Conservation (phyloP, 1,140 invertebrate species). For the Pararge aegeria region DNA sequence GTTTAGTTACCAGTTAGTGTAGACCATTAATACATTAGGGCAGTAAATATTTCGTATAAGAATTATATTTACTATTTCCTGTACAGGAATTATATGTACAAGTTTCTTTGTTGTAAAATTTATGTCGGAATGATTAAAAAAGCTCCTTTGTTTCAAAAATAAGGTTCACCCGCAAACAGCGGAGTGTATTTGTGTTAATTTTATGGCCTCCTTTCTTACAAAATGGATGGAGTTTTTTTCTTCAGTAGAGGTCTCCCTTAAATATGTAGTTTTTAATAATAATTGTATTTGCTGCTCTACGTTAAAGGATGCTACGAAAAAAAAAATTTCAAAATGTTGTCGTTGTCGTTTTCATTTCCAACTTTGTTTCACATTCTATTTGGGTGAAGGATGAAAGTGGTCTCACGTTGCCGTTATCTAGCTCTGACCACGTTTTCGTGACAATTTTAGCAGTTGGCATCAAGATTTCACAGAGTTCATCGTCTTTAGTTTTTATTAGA, state of each 20-base stretch:
- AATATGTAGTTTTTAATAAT: conserved; percentile 4
- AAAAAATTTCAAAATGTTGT: too few species aligned
- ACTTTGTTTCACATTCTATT: neutral
- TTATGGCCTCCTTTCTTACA: conserved; percentile 13
- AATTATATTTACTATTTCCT: conserved; percentile 20
- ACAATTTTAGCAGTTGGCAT: conserved; percentile 7
- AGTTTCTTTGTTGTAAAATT: conserved; percentile 22
- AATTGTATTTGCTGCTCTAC: neutral
- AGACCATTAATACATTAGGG: too few species aligned
- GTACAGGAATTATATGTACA: conserved; percentile 18
- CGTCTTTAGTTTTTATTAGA: conserved; percentile 6
- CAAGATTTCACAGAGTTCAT: conserved; percentile 1
- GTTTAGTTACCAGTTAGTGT: too few species aligned
- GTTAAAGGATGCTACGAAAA: neutral
- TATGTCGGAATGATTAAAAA: conserved; percentile 29
- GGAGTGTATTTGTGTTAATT: conserved; percentile 23
- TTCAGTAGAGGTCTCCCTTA: neutral
- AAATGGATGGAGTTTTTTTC: conserved; percentile 1
- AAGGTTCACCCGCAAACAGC: conserved; percentile 17
- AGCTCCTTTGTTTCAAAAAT: conserved; percentile 22
- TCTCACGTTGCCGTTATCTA: neutral
- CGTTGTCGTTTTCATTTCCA: too few species aligned
- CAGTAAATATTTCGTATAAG: too few species aligned
- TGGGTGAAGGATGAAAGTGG: neutral
- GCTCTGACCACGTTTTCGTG: neutral